Base-by-base conservation (phyloP, 2,888 invertebrate species). In the Hofmannophila pseudospretella region DNA sequence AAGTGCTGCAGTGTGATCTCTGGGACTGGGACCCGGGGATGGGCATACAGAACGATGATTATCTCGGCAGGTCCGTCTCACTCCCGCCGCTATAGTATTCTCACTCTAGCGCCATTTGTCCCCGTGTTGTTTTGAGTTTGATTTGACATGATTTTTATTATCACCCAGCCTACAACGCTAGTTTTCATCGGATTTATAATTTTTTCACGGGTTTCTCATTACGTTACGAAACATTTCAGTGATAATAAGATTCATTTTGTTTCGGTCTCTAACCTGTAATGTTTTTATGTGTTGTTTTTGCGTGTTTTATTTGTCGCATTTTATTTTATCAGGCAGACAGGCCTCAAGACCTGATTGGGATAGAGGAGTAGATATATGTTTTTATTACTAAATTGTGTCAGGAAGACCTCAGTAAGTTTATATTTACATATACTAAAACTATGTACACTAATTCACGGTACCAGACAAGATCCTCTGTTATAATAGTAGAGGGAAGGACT, bases 21-120 rank as follows among this genome's bases (percentile, higher is more conserved):
- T 94, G 93, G 94, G 94, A 95, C 88, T 94, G 91, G 90, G 95
- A 95, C 89, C 90, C 93, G 60, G 92, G 90, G 62, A 90, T 94
- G 87, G 93, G 94, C 74, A 90, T 91, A 66, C 90, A 90, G 77
- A 91, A 90, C 85, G 94, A 95, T 89, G 94, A 95, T 90, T 90
- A 89, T 79, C 91, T 95, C 82, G 94, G 94, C 90, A 94, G 94
- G 94, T 94, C 89, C 89, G 89, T 81, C 64, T 12, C 16, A 11
- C 10, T 20, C 59, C 51, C 54, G 54, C 54, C 54, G 52, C 42
- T 46, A 49, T 53, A 51, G 63, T 52, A 47, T 51, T 51, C 47
- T 52, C 55, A 54, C 51, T 50, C 39, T 58, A 63, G 27, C 27
- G 27, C 10, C 54, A 49, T 63, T 51, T 57, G 23, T 23, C 23